These are phyloP conservation scores for Paralvinella palmiformis DNA, from an alignment of 1,140 invertebrate genomes.

Conservation along the genomic window DNA sequence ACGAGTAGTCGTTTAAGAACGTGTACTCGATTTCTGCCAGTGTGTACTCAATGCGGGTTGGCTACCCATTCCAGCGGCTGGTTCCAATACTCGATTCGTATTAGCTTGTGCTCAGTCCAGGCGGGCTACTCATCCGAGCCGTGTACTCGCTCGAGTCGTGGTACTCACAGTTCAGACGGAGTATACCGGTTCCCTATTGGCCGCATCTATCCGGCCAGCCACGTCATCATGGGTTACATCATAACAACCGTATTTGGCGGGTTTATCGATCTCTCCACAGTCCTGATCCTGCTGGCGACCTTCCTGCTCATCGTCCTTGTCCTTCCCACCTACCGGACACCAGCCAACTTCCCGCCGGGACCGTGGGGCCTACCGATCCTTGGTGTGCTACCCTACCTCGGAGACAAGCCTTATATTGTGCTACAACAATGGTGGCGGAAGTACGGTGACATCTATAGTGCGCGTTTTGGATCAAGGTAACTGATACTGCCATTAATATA, in stretches of 20 bases:
- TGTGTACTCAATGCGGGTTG: too few species aligned
- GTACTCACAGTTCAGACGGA: neutral
- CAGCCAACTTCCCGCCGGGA: conserved; percentile 2
- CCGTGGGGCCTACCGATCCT: conserved; percentile 4
- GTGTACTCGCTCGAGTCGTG: neutral
- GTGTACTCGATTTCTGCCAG: too few species aligned
- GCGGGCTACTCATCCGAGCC: too few species aligned
- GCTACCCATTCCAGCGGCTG: too few species aligned
- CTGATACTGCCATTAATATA: too few species aligned
- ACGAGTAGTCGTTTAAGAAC: too few species aligned
- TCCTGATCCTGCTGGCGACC: neutral
- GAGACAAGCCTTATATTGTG: neutral
- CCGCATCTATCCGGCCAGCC: neutral
- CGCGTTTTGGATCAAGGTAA: conserved; percentile 1
- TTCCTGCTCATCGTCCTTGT: neutral
- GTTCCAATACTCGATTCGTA: too few species aligned
- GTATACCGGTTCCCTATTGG: neutral
- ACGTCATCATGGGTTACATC: neutral
- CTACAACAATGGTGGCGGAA: conserved; percentile 13
- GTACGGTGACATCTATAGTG: conserved; percentile 8
- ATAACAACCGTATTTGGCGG: neutral
- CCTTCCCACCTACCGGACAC: neutral
- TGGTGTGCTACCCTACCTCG: conserved; percentile 8
- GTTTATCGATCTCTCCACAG: neutral
- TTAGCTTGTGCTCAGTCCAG: too few species aligned